Conservation (phyloP, 2,888 invertebrate genomes). For the Pristionchus mayeri region DNA sequence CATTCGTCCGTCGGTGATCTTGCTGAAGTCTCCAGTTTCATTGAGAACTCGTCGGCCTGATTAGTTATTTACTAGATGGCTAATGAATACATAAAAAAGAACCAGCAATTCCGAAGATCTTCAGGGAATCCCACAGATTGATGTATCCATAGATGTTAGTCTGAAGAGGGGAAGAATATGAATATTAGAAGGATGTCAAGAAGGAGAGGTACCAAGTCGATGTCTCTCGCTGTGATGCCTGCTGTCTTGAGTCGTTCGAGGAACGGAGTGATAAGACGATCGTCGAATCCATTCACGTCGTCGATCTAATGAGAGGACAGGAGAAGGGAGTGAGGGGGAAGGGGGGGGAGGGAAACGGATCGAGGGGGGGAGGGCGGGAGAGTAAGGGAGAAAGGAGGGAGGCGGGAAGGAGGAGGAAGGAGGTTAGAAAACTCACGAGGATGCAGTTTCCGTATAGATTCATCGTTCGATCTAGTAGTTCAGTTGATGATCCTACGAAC, state of each 20-base stretch:
- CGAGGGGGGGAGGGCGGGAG: no score
- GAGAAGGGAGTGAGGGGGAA: no score
- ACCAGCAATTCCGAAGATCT: conserved; percentile 66
- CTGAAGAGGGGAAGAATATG: conserved; percentile 35
- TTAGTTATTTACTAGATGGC: no score
- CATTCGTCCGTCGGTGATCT: conserved; percentile 43
- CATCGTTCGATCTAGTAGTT: conserved; percentile 50
- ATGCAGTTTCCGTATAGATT: conserved; percentile 52
- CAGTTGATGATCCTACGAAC: conserved; percentile 51
- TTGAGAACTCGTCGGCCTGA: conserved; percentile 44
- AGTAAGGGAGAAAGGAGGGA: no score
- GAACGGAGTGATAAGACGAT: conserved; percentile 59
- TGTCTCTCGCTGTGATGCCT: conserved; percentile 51
- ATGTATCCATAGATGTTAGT: conserved; percentile 53
- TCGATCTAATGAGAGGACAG: conserved; percentile 62
- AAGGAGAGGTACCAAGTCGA: conserved; percentile 54
- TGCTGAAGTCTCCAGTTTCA: conserved; percentile 43
- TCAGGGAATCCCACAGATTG: conserved; percentile 51
- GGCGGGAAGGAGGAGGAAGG: no score
- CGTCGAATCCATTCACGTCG: conserved; percentile 60
- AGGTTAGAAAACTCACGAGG: no score
- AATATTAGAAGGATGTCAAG: background rate
- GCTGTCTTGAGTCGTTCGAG: conserved; percentile 54
- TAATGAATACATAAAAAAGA: no score
- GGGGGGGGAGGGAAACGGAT: no score